Percentiles rank a stretch among this genome's conserved stretches.
phyloP scores from a whole-genome alignment of 1,140 invertebrate genomes.

The Patella vulgata region DNA sequence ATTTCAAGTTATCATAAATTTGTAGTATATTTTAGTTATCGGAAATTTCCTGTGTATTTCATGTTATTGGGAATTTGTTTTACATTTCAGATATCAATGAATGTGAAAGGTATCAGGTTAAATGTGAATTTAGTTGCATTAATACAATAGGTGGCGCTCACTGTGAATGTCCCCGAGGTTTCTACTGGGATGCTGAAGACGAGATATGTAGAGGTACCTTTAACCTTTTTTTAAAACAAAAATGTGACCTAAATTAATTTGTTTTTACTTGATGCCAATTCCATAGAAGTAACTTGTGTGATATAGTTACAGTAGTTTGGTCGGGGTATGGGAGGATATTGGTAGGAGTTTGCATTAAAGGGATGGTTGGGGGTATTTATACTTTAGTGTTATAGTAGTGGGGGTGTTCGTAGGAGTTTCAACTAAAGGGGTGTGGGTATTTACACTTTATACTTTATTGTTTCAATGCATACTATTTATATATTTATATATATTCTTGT shows the following conservation, averaged over 20 bases:
- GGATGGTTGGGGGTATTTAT: neutral
- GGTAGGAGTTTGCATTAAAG: too few relatives aligned
- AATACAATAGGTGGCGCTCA: slow-evolving; percentile 44
- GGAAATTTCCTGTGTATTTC: too few relatives aligned
- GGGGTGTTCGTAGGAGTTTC: slow-evolving; percentile 2
- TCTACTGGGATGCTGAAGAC: slow-evolving; percentile 28
- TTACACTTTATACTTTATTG: neutral
- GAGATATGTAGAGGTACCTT: slow-evolving; percentile 16
- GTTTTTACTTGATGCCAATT: too few relatives aligned
- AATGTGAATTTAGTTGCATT: slow-evolving; percentile 48
- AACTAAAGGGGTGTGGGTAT: neutral
- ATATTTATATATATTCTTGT: too few relatives aligned
- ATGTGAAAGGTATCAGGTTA: slow-evolving; percentile 36
- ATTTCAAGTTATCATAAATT: neutral
- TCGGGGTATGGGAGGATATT: too few relatives aligned
- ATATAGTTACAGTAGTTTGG: too few relatives aligned
- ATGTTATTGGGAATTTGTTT: too few relatives aligned
- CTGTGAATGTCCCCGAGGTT: slow-evolving; percentile 50
- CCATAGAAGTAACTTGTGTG: too few relatives aligned
- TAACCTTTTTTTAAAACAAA: neutral
- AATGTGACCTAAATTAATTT: too few relatives aligned
- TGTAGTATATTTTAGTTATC: too few relatives aligned
- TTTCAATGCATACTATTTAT: too few relatives aligned
- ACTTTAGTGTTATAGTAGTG: neutral
- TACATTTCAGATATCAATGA: slow-evolving; percentile 60